Conservation (phyloP, 1,140 invertebrate genomes). For the Philopotamus ludificatus region DNA sequence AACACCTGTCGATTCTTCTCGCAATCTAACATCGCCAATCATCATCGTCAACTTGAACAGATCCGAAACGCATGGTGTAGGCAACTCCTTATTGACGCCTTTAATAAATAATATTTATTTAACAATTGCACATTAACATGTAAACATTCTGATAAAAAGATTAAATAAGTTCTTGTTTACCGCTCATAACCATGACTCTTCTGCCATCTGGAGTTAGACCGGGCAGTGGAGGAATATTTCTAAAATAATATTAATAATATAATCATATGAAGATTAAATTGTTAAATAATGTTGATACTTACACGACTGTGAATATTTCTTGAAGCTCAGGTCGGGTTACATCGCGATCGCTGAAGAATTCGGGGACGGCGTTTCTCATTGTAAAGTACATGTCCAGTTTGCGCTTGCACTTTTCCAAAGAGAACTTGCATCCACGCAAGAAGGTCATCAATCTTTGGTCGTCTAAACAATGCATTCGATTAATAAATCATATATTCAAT, state of each 20-base stretch:
- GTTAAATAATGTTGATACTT: constrained; percentile 51
- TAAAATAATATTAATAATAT: constrained; percentile 43
- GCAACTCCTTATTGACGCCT: constrained; percentile 52
- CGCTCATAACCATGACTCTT: constrained; percentile 64
- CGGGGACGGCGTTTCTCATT: constrained; percentile 77
- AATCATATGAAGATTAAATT: neutral
- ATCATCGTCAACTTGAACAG: constrained; percentile 77
- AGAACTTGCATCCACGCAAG: constrained; percentile 83
- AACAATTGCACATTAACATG: neutral
- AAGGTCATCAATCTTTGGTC: constrained; percentile 78
- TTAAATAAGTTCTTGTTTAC: constrained; percentile 40
- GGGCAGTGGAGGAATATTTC: constrained; percentile 74
- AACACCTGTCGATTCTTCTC: constrained; percentile 72
- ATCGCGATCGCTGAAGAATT: constrained; percentile 78
- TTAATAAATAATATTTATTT: constrained; percentile 8
- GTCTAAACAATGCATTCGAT: constrained; percentile 54
- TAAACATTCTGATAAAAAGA: neutral
- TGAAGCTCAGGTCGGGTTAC: constrained; percentile 67
- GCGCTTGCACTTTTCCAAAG: constrained; percentile 80
- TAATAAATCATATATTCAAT: neutral
- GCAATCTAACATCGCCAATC: constrained; percentile 77
- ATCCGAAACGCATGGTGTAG: constrained; percentile 58
- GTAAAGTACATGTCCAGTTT: constrained; percentile 87
- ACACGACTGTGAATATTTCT: constrained; percentile 70
- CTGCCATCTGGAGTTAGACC: constrained; percentile 77